Conservation (phyloP, 2,888 invertebrate genomes). For the Nomada flava region DNA sequence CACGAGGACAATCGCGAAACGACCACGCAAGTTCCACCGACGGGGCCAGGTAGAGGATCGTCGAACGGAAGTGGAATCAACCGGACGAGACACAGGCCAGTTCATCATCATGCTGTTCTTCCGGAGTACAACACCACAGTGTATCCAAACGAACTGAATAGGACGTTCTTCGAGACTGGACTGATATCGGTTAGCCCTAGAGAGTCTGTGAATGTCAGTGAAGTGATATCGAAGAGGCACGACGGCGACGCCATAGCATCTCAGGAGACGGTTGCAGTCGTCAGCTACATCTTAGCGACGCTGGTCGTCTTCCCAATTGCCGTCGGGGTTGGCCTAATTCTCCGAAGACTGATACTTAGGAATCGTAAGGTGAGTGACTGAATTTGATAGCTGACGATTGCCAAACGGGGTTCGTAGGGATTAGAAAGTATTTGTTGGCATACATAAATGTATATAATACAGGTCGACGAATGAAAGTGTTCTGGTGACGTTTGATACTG, state of each 20-base stretch:
- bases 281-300: slow-evolving; percentile 83
- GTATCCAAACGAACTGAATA: slow-evolving; percentile 70
- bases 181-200: slow-evolving; percentile 74
- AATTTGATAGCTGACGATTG: not conserved
- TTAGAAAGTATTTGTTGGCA: slow-evolving; percentile 57
- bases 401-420: not conserved
- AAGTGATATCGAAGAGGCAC: slow-evolving; percentile 81
- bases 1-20: slow-evolving; percentile 66
- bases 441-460: slow-evolving; percentile 25
- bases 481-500: slow-evolving; percentile 32
- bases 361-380: slow-evolving; percentile 81
- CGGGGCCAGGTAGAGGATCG: slow-evolving; percentile 52
- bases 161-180: slow-evolving; percentile 76
- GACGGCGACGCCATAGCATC: slow-evolving; percentile 80
- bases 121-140: slow-evolving; percentile 75
- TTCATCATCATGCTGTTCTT: slow-evolving; percentile 72
- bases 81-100: slow-evolving; percentile 73
- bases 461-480: slow-evolving; percentile 57
- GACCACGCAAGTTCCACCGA: slow-evolving; percentile 30
- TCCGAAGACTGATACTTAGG: slow-evolving; percentile 84
- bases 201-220: slow-evolving; percentile 80
- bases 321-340: slow-evolving; percentile 83
- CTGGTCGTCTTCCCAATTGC: slow-evolving; percentile 84
- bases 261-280: slow-evolving; percentile 82
- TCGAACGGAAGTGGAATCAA: slow-evolving; percentile 54